Base-by-base conservation (phyloP, 1,140 invertebrate species). In the Capitella teleta region DNA sequence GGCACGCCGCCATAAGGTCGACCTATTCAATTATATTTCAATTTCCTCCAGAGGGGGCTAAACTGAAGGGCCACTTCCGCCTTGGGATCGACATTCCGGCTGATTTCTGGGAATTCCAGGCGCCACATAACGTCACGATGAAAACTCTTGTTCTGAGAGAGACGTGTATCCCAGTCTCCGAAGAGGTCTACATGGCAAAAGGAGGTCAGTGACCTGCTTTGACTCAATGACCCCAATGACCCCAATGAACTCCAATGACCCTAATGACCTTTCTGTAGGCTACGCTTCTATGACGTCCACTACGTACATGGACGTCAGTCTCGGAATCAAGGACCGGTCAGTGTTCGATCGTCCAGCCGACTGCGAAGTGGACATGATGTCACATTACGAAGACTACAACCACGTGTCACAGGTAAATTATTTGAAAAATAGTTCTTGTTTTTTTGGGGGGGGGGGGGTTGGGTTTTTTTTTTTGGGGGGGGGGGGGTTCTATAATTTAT, bases 141-240 rank as follows among this genome's bases (percentile, higher is more conserved):
- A 42, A 34, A 19, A 51, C 49, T 16, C 28, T 41, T 3, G 49
- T 51, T 2, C 10, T 51, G 14, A 38, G 44, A 25, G 30, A 51
- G 49, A 44, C 30, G 12, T 51, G 49, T 26, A 30, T 51, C 12
- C 49, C 49, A n/a, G 16, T 51, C 4, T 28, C 49, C 21, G 49
- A 51, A 28, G 49, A 51, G 49, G 34, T 51, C 49, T 51, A 51
- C 49, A 51, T 51, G 49, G 19, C 38, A 3, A 25, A 32, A 16
- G 49, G 41, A 43, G 49, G 49, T 51, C 5, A 32, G n/a, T n/a
- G n/a, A n/a, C n/a, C n/a, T n/a, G n/a, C n/a, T n/a, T n/a, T n/a
- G n/a, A n/a, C n/a, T n/a, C n/a, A n/a, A n/a, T n/a, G n/a, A n/a
- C n/a, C n/a, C n/a, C n/a, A n/a, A n/a, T n/a, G n/a, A n/a, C n/a